Evolutionary conservation across 2,797 vertebrate species (phyloP).

Genomic region (Distichodus sexfasciatus): DNA sequence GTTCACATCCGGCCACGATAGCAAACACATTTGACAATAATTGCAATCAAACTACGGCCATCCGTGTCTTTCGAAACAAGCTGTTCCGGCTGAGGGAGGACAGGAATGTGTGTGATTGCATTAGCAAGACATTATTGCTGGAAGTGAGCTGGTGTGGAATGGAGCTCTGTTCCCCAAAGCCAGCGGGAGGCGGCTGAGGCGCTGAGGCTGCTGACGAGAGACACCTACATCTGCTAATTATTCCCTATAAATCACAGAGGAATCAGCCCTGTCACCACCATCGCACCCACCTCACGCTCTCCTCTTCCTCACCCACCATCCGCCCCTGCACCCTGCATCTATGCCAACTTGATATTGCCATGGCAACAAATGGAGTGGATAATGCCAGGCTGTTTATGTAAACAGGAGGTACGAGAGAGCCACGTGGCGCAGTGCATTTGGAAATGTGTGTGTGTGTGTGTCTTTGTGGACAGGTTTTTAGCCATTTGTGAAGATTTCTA

Average conservation of each 20-base stretch:
- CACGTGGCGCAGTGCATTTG: no score
- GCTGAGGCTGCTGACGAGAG: slow-evolving; percentile 60
- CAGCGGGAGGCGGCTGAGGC: no score
- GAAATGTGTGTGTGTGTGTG: not conserved
- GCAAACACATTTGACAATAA: no score
- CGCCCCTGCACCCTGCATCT: slow-evolving; percentile 39
- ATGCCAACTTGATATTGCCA: slow-evolving; percentile 53
- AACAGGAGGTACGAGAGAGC: slow-evolving; percentile 50
- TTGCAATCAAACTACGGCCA: no score
- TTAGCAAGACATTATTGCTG: not conserved
- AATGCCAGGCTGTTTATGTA: slow-evolving; percentile 42
- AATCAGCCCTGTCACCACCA: slow-evolving; percentile 40
- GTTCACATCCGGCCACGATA: no score
- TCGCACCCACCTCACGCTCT: not conserved
- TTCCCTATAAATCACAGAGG: slow-evolving; percentile 67
- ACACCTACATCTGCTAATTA: slow-evolving; percentile 68
- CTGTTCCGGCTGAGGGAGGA: not conserved
- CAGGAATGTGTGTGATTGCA: slow-evolving; percentile 1
- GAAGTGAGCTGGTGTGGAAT: not conserved
- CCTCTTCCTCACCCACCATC: slow-evolving; percentile 16
- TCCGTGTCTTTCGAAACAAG: not conserved
- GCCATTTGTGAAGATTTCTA: no score
- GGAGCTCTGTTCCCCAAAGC: not conserved
- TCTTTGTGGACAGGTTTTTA: no score
- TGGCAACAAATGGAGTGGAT: slow-evolving; percentile 60